These are phyloP conservation scores for Dolichotis patagonum DNA, from an alignment of 2,113 vertebrate genomes.

Conservation along the genomic window DNA sequence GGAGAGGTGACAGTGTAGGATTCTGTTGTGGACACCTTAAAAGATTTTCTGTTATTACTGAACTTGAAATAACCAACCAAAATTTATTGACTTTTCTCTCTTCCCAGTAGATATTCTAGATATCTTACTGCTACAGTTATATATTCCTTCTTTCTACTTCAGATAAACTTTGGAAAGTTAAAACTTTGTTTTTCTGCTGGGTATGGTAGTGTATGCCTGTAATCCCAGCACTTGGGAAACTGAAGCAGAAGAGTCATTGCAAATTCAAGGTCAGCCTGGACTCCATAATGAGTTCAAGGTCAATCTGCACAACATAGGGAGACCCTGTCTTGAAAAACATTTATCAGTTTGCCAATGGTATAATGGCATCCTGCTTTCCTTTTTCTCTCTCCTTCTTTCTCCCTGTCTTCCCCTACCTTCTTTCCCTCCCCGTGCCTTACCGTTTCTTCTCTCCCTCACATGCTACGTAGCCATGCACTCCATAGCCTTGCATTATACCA, in stretches of 20 bases:
- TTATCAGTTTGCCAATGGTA: background rate
- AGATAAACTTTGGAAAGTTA: conserved; percentile 33
- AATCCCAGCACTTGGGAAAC: background rate
- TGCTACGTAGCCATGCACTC: background rate
- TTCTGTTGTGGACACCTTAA: background rate
- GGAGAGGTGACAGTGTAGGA: background rate
- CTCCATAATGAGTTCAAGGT: background rate
- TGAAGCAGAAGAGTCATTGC: background rate
- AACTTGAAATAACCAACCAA: background rate
- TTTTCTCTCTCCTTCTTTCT: background rate
- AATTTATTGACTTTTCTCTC: background rate
- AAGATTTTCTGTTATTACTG: background rate
- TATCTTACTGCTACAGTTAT: background rate
- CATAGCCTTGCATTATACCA: background rate
- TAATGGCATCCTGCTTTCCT: background rate
- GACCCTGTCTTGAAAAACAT: background rate
- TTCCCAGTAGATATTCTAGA: background rate
- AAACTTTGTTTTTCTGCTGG: background rate
- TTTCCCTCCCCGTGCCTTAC: background rate
- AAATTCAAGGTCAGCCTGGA: background rate
- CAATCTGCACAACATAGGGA: background rate
- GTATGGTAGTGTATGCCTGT: background rate
- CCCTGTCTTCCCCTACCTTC: too few relatives aligned
- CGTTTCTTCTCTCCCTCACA: background rate
- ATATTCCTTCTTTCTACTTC: conserved; percentile 19